phyloP scores from a whole-genome alignment of 1,140 invertebrate species.

The Anoplolepis gracilipes region DNA sequence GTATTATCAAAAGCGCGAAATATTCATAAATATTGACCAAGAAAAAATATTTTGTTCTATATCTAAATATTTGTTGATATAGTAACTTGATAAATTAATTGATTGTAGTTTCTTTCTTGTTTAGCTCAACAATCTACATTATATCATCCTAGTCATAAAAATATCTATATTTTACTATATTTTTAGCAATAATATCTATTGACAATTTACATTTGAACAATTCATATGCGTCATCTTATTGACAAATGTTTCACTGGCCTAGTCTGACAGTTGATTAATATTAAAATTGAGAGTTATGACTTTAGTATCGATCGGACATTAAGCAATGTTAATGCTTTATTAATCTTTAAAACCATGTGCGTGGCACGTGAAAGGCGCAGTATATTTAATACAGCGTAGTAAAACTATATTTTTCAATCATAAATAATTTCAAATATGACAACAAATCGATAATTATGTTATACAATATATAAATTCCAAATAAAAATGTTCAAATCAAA shows the following conservation, averaged over 20 bases:
- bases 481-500: neutral
- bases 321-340: constrained; percentile 50
- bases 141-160: neutral
- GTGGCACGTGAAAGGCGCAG: neutral
- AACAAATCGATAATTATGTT: too few relatives aligned
- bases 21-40: neutral
- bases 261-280: constrained; percentile 31
- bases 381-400: too few relatives aligned
- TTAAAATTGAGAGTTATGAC: constrained; percentile 25
- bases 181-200: constrained; percentile 5
- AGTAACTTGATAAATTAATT: neutral
- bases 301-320: constrained; percentile 24
- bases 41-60: neutral
- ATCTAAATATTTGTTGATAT: neutral
- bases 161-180: neutral
- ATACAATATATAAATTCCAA: neutral
- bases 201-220: constrained; percentile 12
- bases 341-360: constrained; percentile 20
- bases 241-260: constrained; percentile 24
- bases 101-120: neutral
- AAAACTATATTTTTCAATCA: constrained; percentile 5
- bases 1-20: neutral
- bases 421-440: neutral
- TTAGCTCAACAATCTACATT: neutral
- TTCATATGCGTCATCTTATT: neutral